These are phyloP conservation scores for Aurelia coerulea DNA, from an alignment of 30 jellyfish, hydroid and myxozoan species.

Conservation along the genomic window DNA sequence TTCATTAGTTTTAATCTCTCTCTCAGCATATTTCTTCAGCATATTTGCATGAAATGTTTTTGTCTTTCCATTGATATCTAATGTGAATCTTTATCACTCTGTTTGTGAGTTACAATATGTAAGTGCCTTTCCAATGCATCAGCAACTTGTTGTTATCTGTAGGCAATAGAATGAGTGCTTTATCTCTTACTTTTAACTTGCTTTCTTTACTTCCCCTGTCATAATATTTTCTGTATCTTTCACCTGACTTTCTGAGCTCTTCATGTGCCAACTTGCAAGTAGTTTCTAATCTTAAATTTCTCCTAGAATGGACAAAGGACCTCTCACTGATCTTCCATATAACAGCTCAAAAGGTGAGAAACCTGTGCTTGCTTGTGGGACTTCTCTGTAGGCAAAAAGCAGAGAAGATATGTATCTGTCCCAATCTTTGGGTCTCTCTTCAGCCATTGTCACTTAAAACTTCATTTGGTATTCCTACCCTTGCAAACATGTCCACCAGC, in stretches of 20 bases:
- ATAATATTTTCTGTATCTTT: too few species aligned
- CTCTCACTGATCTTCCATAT: conserved; percentile 3
- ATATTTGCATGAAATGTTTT: too few species aligned
- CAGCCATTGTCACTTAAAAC: conserved; percentile 13
- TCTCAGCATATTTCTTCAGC: too few species aligned
- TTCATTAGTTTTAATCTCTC: too few species aligned
- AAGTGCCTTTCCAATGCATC: conserved; percentile 44
- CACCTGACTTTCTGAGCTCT: too few species aligned
- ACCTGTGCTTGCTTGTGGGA: too few species aligned
- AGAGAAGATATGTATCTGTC: too few species aligned
- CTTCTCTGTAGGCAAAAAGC: too few species aligned
- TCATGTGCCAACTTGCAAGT: neutral
- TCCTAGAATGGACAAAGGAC: conserved; percentile 18
- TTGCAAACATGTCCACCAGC: neutral
- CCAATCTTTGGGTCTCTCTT: neutral
- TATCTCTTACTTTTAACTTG: conserved; percentile 9
- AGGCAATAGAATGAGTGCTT: conserved; percentile 16
- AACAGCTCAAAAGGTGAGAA: too few species aligned
- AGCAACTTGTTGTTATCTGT: conserved; percentile 11
- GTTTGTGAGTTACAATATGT: neutral
- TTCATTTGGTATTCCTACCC: conserved; percentile 8
- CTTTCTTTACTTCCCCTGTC: conserved; percentile 12
- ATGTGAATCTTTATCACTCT: neutral
- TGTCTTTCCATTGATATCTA: too few species aligned
- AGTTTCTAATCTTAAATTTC: neutral